Conservation (phyloP, 2,797 vertebrate genomes). For the Balearica regulorum region DNA sequence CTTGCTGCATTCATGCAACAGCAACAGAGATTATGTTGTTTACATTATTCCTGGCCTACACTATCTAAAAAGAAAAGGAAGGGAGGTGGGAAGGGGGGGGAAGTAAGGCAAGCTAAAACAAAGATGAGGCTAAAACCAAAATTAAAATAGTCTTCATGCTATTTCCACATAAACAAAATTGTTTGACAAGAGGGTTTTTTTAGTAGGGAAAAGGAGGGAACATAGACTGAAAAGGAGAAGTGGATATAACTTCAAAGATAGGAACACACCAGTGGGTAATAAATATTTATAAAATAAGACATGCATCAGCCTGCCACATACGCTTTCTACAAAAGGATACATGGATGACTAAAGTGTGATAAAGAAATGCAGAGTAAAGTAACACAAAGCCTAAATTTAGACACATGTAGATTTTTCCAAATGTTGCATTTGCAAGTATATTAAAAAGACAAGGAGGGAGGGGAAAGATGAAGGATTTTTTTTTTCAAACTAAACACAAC, state of each 20-base stretch:
- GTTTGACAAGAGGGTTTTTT: slow-evolving; percentile 11
- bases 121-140: slow-evolving; percentile 39
- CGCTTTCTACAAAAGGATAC: slow-evolving; percentile 48
- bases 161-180: slow-evolving; percentile 46
- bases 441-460: not conserved
- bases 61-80: not conserved
- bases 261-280: slow-evolving; percentile 55
- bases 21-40: not conserved
- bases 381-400: slow-evolving; percentile 55
- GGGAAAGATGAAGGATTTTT: not conserved
- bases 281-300: slow-evolving; percentile 77
- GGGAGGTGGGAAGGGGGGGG: not conserved
- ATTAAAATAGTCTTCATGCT: not conserved
- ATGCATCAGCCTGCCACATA: slow-evolving; percentile 65
- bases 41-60: slow-evolving; percentile 23
- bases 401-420: slow-evolving; percentile 22
- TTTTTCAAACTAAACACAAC: not conserved
- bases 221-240: slow-evolving; percentile 1
- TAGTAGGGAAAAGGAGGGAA: slow-evolving; percentile 16
- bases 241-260: slow-evolving; percentile 67
- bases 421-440: slow-evolving; percentile 44
- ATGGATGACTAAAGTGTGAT: slow-evolving; percentile 56
- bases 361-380: slow-evolving; percentile 65
- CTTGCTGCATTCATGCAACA: not conserved
- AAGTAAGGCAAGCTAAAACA: slow-evolving; percentile 52